phyloP scores from a whole-genome alignment of 2,113 vertebrate genomes.

The Lonchura striata region DNA sequence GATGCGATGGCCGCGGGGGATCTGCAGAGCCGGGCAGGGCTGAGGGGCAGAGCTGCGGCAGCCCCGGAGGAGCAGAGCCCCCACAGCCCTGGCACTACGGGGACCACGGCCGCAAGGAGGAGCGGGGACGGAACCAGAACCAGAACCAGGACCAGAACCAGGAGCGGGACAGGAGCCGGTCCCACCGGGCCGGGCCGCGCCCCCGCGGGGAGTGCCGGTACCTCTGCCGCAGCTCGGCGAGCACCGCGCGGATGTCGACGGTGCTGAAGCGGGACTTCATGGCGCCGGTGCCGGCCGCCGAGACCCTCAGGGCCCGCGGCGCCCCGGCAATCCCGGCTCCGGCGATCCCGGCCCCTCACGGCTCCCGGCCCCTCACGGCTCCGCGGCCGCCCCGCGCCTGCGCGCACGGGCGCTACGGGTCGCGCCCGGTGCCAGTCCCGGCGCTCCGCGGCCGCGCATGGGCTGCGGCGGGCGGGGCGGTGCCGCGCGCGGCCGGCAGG shows the following conservation, averaged over 20 bases:
- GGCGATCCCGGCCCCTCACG: too few species aligned
- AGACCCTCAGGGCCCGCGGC: background rate
- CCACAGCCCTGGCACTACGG: background rate
- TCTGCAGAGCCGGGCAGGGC: background rate
- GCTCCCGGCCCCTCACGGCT: too few species aligned
- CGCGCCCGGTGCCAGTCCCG: background rate
- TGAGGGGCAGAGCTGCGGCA: background rate
- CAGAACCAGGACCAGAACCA: accelerated
- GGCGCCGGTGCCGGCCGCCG: background rate
- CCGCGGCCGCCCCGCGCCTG: background rate
- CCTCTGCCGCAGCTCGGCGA: constrained; percentile 80
- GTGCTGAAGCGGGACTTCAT: constrained; percentile 94
- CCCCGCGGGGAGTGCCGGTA: background rate
- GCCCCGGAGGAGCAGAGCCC: background rate
- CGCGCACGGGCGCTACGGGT: background rate
- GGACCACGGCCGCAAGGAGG: too few species aligned
- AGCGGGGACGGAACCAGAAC: background rate
- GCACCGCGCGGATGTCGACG: constrained; percentile 85
- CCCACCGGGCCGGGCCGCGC: background rate
- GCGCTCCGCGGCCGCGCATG: background rate
- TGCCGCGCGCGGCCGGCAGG: background rate
- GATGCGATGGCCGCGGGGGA: accelerated
- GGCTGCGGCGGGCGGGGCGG: too few species aligned
- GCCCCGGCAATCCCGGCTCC: background rate
- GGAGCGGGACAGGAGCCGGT: accelerated